Percentiles rank a stretch among this genome's conserved stretches.
Evolutionary conservation across 2,113 vertebrate genomes (phyloP).

Genomic region (Pantherophis guttatus): DNA sequence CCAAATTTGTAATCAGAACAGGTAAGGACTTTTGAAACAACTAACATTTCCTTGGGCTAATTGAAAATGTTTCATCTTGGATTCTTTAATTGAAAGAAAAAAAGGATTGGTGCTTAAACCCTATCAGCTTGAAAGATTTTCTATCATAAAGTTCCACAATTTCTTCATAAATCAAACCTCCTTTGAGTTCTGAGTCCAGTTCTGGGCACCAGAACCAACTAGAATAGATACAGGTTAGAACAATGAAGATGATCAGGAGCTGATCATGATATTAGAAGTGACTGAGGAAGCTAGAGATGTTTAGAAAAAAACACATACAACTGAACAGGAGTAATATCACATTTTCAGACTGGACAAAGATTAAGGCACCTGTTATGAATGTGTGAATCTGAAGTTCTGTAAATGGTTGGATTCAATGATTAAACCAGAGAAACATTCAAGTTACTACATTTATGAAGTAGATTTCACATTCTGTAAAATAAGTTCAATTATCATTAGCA

Average conservation of each 20-base stretch:
- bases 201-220: neutral
- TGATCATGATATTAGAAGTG: neutral
- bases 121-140: rapidly evolving
- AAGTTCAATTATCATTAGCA: neutral
- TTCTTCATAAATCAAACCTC: neutral
- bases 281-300: neutral
- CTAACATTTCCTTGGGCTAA: rapidly evolving
- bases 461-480: neutral
- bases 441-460: neutral
- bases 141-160: neutral
- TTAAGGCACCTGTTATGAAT: neutral
- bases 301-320: neutral
- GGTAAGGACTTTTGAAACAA: neutral
- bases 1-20: rapidly evolving
- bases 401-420: neutral
- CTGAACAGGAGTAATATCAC: neutral
- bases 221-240: neutral
- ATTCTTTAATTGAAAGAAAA: rapidly evolving
- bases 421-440: neutral
- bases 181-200: neutral
- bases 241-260: neutral
- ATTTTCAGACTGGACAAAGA: neutral
- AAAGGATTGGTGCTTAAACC: rapidly evolving
- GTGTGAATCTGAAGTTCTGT: neutral
- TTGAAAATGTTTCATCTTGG: neutral